Conservation (phyloP, 2,113 vertebrate genomes). For the Camelus dromedarius region DNA sequence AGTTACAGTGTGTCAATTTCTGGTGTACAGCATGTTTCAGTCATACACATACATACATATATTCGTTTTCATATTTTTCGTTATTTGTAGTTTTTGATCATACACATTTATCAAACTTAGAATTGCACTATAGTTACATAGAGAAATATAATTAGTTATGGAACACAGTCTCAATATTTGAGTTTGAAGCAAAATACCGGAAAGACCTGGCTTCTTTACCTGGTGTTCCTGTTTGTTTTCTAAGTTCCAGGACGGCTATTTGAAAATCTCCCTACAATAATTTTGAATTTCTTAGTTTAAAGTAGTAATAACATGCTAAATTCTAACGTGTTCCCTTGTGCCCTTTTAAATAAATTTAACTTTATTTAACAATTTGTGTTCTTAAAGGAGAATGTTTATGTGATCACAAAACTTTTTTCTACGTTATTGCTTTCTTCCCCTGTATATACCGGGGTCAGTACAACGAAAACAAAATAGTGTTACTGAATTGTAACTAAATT, state of each 20-base stretch:
- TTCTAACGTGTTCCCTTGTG: neutral
- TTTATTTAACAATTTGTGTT: conserved; percentile 2
- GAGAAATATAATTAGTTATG: neutral
- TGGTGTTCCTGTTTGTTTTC: neutral
- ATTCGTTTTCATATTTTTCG: too few relatives aligned
- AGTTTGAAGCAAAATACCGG: neutral
- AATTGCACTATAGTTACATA: neutral
- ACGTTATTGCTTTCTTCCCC: neutral
- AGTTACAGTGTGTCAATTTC: too few relatives aligned
- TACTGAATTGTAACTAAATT: conserved; percentile 34
- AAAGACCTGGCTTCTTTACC: neutral
- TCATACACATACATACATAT: too few relatives aligned
- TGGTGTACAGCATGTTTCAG: too few relatives aligned
- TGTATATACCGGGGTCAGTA: neutral
- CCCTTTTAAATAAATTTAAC: conserved; percentile 35
- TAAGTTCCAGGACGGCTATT: neutral
- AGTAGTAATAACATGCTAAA: neutral
- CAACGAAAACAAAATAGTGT: neutral
- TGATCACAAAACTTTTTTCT: neutral
- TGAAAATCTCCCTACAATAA: neutral
- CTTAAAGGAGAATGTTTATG: neutral
- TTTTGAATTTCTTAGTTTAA: neutral
- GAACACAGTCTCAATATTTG: neutral
- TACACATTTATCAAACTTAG: neutral
- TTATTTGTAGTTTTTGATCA: neutral